Evolutionary conservation across 2,888 invertebrate species (phyloP), one percentile per base, ranked within the genome.

Genomic region (Drosophila prolongata): DNA sequence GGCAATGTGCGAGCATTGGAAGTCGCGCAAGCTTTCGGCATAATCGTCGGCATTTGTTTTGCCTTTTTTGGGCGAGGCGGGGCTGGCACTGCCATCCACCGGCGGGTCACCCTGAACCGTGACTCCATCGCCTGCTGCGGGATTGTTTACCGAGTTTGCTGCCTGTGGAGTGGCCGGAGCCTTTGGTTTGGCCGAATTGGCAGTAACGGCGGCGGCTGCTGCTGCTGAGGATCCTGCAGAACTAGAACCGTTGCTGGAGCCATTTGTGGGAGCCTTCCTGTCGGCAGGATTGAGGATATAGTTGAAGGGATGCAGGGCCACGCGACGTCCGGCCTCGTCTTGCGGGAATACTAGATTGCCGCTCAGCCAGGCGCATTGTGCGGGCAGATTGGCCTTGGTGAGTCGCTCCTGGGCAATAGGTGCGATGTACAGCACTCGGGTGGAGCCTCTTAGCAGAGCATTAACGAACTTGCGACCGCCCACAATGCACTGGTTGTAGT

Each of bases 391-490:
- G 4, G 91, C 90, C 77, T 91, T 92, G n/a, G 71, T 90, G 1
- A 88, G 97, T 96, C 98, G 98, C 81, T 99, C 98, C 69, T 95
- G 94, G 16, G 95, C 92, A 70, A 98, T 91, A 0, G 97, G 95
- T 0, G 96, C 94, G 70, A 98, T 94, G 92, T 97, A 99, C 3
- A 98, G 90, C 4, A 98, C 96, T 74, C 95, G 92, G 5, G 80
- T 77, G 0, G 93, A 92, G 1, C 93, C 77, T 13, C 83, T 85
- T 13, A 91, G 76, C 52, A 79, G 66, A 14, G 84, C 73, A 0
- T 94, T 92, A 37, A 94, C 93, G 90, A 95, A 94, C 92, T 97
- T 98, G 92, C 97, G 98, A 3, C 96, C 97, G 55, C 94, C 95
- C 27, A 90, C 77, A 52, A 92, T 75, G 55, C 92, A 90, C 52